These are phyloP conservation scores for Myotis vivesi DNA, from an alignment of 2,797 vertebrate species.

Conservation along the genomic window DNA sequence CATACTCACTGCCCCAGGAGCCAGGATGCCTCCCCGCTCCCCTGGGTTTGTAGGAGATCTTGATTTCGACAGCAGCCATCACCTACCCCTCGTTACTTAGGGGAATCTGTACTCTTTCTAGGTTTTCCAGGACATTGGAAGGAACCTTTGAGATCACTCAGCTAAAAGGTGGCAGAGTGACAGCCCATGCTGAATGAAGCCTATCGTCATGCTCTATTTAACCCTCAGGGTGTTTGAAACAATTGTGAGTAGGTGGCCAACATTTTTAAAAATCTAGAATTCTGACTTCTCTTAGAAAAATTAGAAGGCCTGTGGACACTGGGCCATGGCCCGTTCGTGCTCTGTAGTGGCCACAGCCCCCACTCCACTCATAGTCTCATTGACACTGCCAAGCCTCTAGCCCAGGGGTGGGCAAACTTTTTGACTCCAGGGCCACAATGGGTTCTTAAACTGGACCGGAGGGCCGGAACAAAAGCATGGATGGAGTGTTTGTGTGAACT, in stretches of 20 bases:
- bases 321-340: not conserved
- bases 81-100: not conserved
- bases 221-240: not conserved
- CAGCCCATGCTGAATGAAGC: not conserved
- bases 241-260: not conserved
- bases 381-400: not conserved
- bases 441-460: no score
- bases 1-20: not conserved
- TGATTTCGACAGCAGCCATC: not conserved
- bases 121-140: not conserved
- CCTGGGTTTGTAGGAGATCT: not conserved
- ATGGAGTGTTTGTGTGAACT: no score
- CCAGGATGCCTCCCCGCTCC: not conserved
- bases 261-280: slow-evolving; percentile 7
- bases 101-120: not conserved
- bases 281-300: slow-evolving; percentile 32
- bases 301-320: not conserved
- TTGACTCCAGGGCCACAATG: no score
- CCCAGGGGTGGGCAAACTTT: no score
- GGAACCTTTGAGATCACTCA: not conserved
- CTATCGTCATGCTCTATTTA: not conserved
- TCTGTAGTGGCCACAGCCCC: not conserved
- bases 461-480: no score
- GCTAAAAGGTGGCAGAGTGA: not conserved
- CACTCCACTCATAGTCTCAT: not conserved